Evolutionary conservation across 1,140 invertebrate species (phyloP), one percentile per base, ranked within the genome.

Genomic region (Ooceraea biroi): DNA sequence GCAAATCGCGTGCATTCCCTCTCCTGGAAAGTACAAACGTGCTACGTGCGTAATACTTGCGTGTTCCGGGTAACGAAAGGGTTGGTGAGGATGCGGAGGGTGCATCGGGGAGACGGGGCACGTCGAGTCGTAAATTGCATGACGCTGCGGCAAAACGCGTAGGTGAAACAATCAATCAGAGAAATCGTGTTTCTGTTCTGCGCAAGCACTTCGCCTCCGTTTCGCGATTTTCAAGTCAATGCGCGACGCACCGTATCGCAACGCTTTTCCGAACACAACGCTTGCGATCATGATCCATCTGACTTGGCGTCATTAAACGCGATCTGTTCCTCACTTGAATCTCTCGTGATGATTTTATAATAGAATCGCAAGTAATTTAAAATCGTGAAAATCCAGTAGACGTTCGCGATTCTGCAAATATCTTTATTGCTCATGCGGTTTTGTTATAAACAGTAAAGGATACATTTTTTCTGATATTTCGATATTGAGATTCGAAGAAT

Each of bases 121-220:
- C 19, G 60, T 27, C 22, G 27, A 2, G 5, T 69, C 61, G 50
- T 41, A 57, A 69, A 52, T 57, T 17, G 76, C 11, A n/a, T n/a
- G 63, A 78, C 22, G 22, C 68, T 68, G 50, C 60, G 46, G 30
- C 61, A 36, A 36, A 7, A 7, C 41, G 55, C 44, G 36, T 57
- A 69, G 65, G 63, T 69, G 76, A 78, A 55, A 57, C 22, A 57
- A 78, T 78, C 76, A 78, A 78, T 78, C 63, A 69, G 76, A 78
- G 63, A 78, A 78, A 78, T 36, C 76, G 76, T 7, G 36, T n/a
- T n/a, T n/a, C 63, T 19, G 63, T 11, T 68, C 48, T 17, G 14
- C 5, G 60, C 27, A 19, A 22, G 22, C 55, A 19, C 41, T 44
- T 52, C 48, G 30, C 63, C 27, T 27, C 19, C 52, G 68, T 41